Conservation (phyloP, 2,888 invertebrate genomes). For the Hypercompe scribonia region DNA sequence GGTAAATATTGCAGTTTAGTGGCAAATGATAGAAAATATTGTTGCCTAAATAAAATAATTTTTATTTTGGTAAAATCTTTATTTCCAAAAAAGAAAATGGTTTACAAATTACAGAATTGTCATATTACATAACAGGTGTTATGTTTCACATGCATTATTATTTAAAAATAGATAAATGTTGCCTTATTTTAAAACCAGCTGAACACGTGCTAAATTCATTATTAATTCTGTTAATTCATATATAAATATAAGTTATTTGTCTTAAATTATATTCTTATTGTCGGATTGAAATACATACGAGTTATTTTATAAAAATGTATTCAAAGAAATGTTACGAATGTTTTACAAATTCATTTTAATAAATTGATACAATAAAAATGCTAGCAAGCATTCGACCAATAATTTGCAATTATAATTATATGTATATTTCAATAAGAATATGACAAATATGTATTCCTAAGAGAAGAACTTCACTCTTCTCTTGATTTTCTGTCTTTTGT, state of each 20-base stretch:
- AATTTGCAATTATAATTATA: slow-evolving; percentile 4
- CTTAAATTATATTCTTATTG: slow-evolving; percentile 40
- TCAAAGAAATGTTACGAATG: neutral
- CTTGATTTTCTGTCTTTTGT: no score
- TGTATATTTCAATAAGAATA: neutral
- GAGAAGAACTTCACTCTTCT: no score
- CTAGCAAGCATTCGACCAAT: slow-evolving; percentile 6
- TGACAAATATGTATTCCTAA: slow-evolving; percentile 9
- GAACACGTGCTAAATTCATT: slow-evolving; percentile 22
- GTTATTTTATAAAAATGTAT: slow-evolving; percentile 7
- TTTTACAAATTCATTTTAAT: neutral
- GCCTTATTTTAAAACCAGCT: slow-evolving; percentile 39
- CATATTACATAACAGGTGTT: slow-evolving; percentile 68
- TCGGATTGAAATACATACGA: slow-evolving; percentile 25
- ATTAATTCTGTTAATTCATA: slow-evolving; percentile 7
- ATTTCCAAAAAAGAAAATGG: slow-evolving; percentile 73
- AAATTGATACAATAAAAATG: neutral
- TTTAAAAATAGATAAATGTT: slow-evolving; percentile 54
- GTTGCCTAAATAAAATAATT: slow-evolving; percentile 19
- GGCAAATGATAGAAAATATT: no score
- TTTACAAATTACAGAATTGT: slow-evolving; percentile 73
- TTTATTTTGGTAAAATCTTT: slow-evolving; percentile 71
- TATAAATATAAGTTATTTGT: slow-evolving; percentile 13
- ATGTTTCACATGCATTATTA: slow-evolving; percentile 51
- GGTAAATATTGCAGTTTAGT: no score